Conservation (phyloP, 1,140 invertebrate genomes). For the Dysdera silvatica region DNA sequence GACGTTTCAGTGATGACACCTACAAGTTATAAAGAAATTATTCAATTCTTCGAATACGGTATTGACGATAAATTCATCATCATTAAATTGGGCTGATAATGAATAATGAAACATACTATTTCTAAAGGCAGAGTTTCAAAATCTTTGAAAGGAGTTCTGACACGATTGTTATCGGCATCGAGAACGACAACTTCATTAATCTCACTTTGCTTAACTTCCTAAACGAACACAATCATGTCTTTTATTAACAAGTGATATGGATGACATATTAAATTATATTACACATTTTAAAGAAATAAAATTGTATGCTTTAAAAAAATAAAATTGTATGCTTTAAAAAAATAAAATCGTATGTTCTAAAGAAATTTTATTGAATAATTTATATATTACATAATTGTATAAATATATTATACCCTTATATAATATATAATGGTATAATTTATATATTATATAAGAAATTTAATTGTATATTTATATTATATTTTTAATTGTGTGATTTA, state of each 20-base stretch:
- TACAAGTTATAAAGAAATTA: constrained; percentile 15
- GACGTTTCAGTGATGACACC: constrained; percentile 42
- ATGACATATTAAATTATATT: not conserved
- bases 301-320: no score
- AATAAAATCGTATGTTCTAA: no score
- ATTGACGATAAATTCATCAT: not conserved
- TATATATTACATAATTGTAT: no score
- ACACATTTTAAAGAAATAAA: no score
- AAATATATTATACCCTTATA: no score
- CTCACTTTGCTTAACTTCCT: constrained; percentile 59
- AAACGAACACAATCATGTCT: constrained; percentile 15
- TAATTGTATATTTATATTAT: no score
- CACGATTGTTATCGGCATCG: constrained; percentile 79
- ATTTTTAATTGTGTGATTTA: no score
- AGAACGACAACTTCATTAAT: constrained; percentile 84
- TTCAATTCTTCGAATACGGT: no score
- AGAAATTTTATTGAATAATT: no score
- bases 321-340: no score
- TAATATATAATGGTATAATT: no score
- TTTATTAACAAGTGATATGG: not conserved
- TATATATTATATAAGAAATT: no score
- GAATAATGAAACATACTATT: constrained; percentile 40
- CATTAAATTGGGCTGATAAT: not conserved
- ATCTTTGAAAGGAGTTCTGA: constrained; percentile 81
- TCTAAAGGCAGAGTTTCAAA: constrained; percentile 72